Conservation (phyloP, 2,888 invertebrate species). For the Yponomeuta evonymella region DNA sequence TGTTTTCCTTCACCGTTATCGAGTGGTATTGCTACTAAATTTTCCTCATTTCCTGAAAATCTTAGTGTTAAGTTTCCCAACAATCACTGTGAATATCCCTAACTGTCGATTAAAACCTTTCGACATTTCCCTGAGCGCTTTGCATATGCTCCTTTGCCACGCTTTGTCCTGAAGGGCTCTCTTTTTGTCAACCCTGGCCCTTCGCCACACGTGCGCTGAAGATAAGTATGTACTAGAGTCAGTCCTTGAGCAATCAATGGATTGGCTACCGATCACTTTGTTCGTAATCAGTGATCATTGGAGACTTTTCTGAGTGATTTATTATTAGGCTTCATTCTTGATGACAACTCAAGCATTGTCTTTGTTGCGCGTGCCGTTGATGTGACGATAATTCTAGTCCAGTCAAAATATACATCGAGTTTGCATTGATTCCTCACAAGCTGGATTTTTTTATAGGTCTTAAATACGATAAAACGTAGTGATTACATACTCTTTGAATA, state of each 20-base stretch:
- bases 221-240: constrained; percentile 2
- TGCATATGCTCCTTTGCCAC: constrained; percentile 17
- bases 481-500: no score
- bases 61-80: no score
- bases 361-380: background rate
- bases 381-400: no score
- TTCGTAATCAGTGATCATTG: constrained; percentile 8
- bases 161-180: background rate
- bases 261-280: background rate
- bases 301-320: background rate
- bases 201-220: constrained; percentile 2
- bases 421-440: no score
- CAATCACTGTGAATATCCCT: background rate
- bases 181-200: background rate
- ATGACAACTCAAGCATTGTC: background rate
- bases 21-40: no score
- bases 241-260: constrained; percentile 4
- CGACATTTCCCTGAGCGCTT: background rate
- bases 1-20: no score
- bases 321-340: background rate
- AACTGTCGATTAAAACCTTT: background rate
- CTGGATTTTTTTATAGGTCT: no score
- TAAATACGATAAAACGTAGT: no score
- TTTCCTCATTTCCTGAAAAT: no score
- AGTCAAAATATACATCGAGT: no score